Evolutionary conservation across 2,888 invertebrate species (phyloP), one percentile per base, ranked within the genome.

Genomic region (Teinopalpus imperialis): DNA sequence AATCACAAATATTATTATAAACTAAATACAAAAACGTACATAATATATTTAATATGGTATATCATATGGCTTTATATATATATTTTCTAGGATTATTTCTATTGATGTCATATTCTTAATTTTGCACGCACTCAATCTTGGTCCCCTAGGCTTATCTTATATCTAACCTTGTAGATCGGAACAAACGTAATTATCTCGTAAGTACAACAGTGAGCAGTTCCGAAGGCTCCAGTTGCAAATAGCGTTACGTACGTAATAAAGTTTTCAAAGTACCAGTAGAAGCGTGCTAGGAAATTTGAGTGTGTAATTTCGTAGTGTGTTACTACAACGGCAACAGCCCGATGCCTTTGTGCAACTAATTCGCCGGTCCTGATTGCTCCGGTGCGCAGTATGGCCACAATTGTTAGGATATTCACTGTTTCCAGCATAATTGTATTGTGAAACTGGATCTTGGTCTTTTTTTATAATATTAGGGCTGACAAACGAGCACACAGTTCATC

Each of bases 281-380:
- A 3, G 4, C 12, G 29, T 1, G 13, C 23, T 6, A 10, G 8
- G 41, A 16, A 32, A 32, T 41, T 41, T 31, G 24, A 31, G 31
- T 32, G 32, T 24, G 41, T 32, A 31, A 41, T 41, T 41, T 41
- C 41, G 23, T 18, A 40, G 5, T 8, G 30, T 29, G 21, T 13
- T 30, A 16, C 23, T 31, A 3, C 12, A 18, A 24, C 31, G n/a
- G 23, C 12, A 18, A 24, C 31, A 5, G 23, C 27, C 39, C 20
- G 39, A 24, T 41, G 31, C 32, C 41, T 41, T 41, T 41, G 41
- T 41, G 21, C 31, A 31, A 31, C 40, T 41, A 41, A 41, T 31
- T 31, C 40, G 40, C 40, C 14, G 8, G 40, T 8, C 14, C 31
- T 41, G 40, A 31, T 41, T 41, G 31, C 31, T 31, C 14, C 31